A percentile compares a stretch with the other conserved stretches of the same genome.
Conservation (phyloP, 2,888 invertebrate genomes). For the Flexamia atlantica region DNA sequence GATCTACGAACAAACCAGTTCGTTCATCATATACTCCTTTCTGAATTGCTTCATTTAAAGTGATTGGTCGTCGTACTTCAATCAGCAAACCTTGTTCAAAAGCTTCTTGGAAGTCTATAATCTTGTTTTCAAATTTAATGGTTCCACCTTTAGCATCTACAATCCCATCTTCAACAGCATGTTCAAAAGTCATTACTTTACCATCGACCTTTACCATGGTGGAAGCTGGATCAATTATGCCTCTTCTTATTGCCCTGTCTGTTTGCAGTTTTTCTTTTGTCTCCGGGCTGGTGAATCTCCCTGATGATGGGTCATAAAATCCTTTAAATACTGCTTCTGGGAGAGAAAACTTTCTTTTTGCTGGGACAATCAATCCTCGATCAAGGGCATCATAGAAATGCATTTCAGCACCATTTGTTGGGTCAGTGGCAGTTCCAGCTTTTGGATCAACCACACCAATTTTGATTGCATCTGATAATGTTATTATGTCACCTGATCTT, state of each 20-base stretch:
- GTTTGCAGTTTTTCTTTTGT: slow-evolving; percentile 89
- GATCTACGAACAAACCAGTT: slow-evolving; percentile 90
- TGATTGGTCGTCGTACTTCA: slow-evolving; percentile 89
- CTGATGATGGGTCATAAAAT: slow-evolving; percentile 91
- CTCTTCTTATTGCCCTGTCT: slow-evolving; percentile 90
- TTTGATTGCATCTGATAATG: slow-evolving; percentile 88
- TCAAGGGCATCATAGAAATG: slow-evolving; percentile 91
- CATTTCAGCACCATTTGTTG: slow-evolving; percentile 84
- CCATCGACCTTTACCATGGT: slow-evolving; percentile 92
- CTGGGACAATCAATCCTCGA: slow-evolving; percentile 88
- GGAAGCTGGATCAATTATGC: slow-evolving; percentile 90
- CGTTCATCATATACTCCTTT: slow-evolving; percentile 89
- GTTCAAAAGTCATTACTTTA: slow-evolving; percentile 88
- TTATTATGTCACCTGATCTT: slow-evolving; percentile 87
- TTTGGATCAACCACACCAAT: slow-evolving; percentile 87
- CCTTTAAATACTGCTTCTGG: slow-evolving; percentile 95
- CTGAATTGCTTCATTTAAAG: slow-evolving; percentile 88
- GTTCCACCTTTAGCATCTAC: slow-evolving; percentile 87
- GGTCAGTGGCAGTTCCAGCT: slow-evolving; percentile 88
- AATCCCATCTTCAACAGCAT: slow-evolving; percentile 87
- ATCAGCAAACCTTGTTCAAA: slow-evolving; percentile 90
- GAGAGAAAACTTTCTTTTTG: slow-evolving; percentile 89
- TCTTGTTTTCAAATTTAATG: slow-evolving; percentile 78
- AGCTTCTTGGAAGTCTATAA: slow-evolving; percentile 89
- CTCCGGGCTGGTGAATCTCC: slow-evolving; percentile 88